Evolutionary conservation across 1,140 invertebrate genomes (phyloP).

Genomic region (Aporrectodea caliginosa): DNA sequence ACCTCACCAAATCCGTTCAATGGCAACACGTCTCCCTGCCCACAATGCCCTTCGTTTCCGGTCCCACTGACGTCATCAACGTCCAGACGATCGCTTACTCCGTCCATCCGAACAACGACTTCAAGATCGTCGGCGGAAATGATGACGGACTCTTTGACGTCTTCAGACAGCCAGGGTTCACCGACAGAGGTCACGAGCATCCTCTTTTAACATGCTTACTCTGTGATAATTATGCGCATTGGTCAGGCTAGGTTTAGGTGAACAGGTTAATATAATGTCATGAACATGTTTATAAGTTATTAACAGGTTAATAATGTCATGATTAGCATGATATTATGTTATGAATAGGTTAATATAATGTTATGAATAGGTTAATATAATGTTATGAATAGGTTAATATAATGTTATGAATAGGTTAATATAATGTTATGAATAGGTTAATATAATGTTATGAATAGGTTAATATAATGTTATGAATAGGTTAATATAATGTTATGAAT

Average conservation of each 20-base stretch:
- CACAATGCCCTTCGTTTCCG: slow-evolving; percentile 37
- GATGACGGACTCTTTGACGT: slow-evolving; percentile 43
- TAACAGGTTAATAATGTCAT: too few species aligned
- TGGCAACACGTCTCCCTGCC: slow-evolving; percentile 52
- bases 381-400: too few species aligned
- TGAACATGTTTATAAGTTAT: too few species aligned
- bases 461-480: too few species aligned
- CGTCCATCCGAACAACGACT: slow-evolving; percentile 41
- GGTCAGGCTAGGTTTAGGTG: slow-evolving; percentile 19
- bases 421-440: too few species aligned
- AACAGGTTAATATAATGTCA: too few species aligned
- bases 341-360: too few species aligned
- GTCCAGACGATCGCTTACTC: slow-evolving; percentile 42
- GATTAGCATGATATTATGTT: too few species aligned
- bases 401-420: too few species aligned
- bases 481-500: too few species aligned
- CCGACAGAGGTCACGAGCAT: slow-evolving; percentile 39
- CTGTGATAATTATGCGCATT: slow-evolving; percentile 34
- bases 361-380: too few species aligned
- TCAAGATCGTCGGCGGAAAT: slow-evolving; percentile 43
- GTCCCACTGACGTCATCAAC: slow-evolving; percentile 41
- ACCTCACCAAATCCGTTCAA: slow-evolving; percentile 51
- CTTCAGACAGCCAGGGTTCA: slow-evolving; percentile 30
- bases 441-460: too few species aligned
- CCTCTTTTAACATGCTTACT: background rate